phyloP scores from a whole-genome alignment of 2,888 invertebrate genomes.

The Xestia c-nigrum region DNA sequence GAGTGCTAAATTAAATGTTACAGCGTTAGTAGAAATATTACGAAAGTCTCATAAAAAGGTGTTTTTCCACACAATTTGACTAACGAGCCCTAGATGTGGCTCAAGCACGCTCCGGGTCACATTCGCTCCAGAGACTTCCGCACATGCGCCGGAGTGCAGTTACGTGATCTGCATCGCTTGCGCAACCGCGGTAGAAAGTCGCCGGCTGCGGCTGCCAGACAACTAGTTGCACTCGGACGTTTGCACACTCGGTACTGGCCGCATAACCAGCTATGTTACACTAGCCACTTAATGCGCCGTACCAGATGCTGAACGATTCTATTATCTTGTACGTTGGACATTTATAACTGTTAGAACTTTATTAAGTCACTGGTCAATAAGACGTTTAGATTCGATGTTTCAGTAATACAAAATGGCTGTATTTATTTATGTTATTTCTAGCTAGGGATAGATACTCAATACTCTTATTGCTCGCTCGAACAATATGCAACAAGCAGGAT shows the following conservation, averaged over 20 bases:
- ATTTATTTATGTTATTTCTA: conserved; percentile 27
- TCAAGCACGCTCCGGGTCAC: conserved; percentile 79
- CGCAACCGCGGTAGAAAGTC: conserved; percentile 89
- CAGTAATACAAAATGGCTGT: conserved; percentile 14
- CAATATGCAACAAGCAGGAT: conserved; percentile 50
- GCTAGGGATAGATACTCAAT: conserved; percentile 13
- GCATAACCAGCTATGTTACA: conserved; percentile 82
- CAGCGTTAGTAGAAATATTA: conserved; percentile 44
- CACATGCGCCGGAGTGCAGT: conserved; percentile 85
- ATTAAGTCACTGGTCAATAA: conserved; percentile 59
- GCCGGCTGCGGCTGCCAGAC: conserved; percentile 75
- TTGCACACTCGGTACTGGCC: conserved; percentile 74
- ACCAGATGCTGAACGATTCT: conserved; percentile 71
- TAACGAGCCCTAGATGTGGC: conserved; percentile 76
- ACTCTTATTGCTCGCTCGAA: conserved; percentile 16
- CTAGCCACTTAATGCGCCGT: conserved; percentile 79
- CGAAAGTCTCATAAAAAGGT: conserved; percentile 53
- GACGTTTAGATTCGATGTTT: conserved; percentile 26
- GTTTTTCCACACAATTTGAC: conserved; percentile 59
- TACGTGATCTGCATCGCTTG: conserved; percentile 90
- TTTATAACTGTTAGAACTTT: conserved; percentile 50
- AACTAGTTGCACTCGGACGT: conserved; percentile 85
- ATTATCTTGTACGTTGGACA: conserved; percentile 67
- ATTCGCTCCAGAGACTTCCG: conserved; percentile 88
- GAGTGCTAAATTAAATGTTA: conserved; percentile 70